Evolutionary conservation across 2,113 vertebrate species (phyloP).

Genomic region (Gobiocypris rarus): DNA sequence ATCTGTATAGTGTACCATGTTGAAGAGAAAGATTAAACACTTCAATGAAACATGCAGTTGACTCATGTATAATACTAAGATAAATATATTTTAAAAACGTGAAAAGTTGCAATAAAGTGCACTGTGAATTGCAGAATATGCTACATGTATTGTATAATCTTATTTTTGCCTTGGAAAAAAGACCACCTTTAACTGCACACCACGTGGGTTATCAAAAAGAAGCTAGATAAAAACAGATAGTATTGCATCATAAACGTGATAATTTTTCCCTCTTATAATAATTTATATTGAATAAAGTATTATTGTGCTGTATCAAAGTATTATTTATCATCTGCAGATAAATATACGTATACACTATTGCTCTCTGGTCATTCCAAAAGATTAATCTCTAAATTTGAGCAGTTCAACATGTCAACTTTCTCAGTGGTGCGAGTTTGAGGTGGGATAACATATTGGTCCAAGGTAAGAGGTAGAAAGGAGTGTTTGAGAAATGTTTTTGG

Average conservation of each 20-base stretch:
- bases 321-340: background rate
- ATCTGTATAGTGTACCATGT: constrained; percentile 19
- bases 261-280: background rate
- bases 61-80: background rate
- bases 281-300: background rate
- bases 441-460: background rate
- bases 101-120: constrained; percentile 23
- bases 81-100: background rate
- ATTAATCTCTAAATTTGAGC: background rate
- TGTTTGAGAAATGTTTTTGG: background rate
- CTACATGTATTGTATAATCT: background rate
- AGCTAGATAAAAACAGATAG: background rate
- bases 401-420: background rate
- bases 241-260: background rate
- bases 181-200: background rate
- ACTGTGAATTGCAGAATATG: background rate
- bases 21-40: background rate
- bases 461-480: background rate
- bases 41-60: background rate
- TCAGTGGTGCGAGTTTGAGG: background rate
- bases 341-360: background rate
- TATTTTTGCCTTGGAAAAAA: background rate
- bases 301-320: no score
- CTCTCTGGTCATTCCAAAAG: background rate
- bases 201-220: background rate